A percentile compares a stretch with the other conserved stretches of the same genome.
These are phyloP conservation scores for Sebastes cheni DNA, from an alignment of 2,797 vertebrate genomes.

Conservation along the genomic window DNA sequence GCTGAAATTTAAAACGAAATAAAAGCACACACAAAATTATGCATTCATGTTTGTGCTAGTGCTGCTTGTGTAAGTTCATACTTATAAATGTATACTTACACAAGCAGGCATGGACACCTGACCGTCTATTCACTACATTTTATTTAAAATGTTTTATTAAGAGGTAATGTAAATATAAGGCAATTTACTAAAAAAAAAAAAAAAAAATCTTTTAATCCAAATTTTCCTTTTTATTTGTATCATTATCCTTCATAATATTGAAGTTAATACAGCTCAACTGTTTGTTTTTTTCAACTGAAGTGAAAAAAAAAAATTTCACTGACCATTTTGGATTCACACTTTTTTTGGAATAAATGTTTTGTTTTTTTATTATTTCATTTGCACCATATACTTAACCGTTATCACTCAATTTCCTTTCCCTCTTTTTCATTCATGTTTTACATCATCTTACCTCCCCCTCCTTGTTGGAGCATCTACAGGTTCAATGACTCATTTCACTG, in stretches of 20 bases:
- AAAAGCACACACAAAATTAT: neutral
- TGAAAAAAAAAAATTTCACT: neutral
- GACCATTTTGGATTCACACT: neutral
- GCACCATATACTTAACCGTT: neutral
- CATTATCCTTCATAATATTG: neutral
- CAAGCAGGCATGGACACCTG: neutral
- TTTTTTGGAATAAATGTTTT: neutral
- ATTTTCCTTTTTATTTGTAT: neutral
- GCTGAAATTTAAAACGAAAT: neutral
- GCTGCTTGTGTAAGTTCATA: neutral
- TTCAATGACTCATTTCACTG: constrained; percentile 53
- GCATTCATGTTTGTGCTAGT: neutral
- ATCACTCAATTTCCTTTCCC: neutral
- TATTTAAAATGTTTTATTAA: neutral
- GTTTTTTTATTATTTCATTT: neutral
- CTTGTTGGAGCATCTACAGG: constrained; percentile 7
- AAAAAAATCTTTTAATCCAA: neutral
- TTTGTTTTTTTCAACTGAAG: neutral
- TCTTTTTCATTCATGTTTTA: constrained; percentile 14
- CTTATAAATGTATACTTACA: neutral
- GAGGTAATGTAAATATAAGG: neutral
- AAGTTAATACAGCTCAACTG: neutral
- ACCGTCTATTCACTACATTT: neutral
- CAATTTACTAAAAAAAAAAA: neutral
- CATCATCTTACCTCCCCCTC: constrained; percentile 1